phyloP scores from a whole-genome alignment of 2,888 invertebrate species.

The Biston betularia region DNA sequence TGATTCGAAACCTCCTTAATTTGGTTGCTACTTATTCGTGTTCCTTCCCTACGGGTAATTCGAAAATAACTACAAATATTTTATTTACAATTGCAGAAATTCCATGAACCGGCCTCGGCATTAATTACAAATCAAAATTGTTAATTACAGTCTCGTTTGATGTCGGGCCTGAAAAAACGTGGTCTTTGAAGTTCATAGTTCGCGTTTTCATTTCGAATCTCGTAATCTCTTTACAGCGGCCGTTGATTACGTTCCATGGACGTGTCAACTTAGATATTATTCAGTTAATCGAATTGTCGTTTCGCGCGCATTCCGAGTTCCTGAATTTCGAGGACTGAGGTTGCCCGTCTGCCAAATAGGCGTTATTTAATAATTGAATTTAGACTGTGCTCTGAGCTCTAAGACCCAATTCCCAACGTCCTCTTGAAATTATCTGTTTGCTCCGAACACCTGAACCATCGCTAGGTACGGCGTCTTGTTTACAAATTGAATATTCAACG shows the following conservation, averaged over 20 bases:
- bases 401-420: constrained; percentile 48
- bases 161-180: constrained; percentile 47
- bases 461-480: constrained; percentile 38
- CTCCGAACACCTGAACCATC: constrained; percentile 47
- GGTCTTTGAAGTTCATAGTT: constrained; percentile 51
- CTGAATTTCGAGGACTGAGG: constrained; percentile 47
- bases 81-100: constrained; percentile 32
- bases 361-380: constrained; percentile 58
- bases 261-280: constrained; percentile 57
- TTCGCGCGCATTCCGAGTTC: constrained; percentile 46
- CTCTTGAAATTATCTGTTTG: constrained; percentile 58
- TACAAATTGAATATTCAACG: constrained; percentile 44
- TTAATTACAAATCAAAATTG: constrained; percentile 47
- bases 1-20: constrained; percentile 41
- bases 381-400: constrained; percentile 51
- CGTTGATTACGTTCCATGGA: constrained; percentile 52
- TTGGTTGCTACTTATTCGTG: constrained; percentile 34
- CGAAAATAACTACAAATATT: constrained; percentile 23
- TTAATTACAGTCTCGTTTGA: constrained; percentile 52
- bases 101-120: constrained; percentile 31
- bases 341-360: constrained; percentile 53
- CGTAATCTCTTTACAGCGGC: constrained; percentile 45
- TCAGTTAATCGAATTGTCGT: constrained; percentile 58
- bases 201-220: constrained; percentile 43
- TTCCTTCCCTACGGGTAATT: constrained; percentile 23